Evolutionary conservation across 2,888 invertebrate species (phyloP), one percentile per base, ranked within the genome.

Genomic region (Leptinotarsa haldemani): DNA sequence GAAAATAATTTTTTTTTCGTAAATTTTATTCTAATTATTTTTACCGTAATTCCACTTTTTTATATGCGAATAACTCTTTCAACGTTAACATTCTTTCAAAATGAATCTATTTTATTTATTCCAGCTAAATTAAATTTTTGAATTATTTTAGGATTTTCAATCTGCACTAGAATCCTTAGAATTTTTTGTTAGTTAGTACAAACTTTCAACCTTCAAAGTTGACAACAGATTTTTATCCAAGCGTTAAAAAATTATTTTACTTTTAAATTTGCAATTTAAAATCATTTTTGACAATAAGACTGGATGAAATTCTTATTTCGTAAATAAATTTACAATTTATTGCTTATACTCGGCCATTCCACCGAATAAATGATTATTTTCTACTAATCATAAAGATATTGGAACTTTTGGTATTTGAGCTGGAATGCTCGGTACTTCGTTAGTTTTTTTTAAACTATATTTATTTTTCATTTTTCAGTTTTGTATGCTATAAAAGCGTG

Each of bases 191-290:
- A 90, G 89, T 90, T 90, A 90, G 78, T 40, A 1, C 74, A 90
- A 90, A 90, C 90, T 90, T 88, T 88, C 89, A 91, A 87, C 90
- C 89, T 91, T 91, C 90, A 91, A 91, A 91, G 90, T 89, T 91
- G 86, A 88, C 84, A 88, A 90, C 90, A 90, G 88, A 88, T 86
- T 86, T 86, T 86, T 73, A 85, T 89, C 89, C 90, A 91, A 90
- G 89, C 89, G 89, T 90, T 90, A 90, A 90, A 73, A 71, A 72
- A 66, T 69, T 71, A 84, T 88, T 88, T 88, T 85, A 85, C 85
- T 87, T 87, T 87, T 86, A 91, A 90, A 91, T 89, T 91, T 91
- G 90, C 91, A 91, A 89, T 91, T 90, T 91, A 89, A 90, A n/a
- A n/a, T n/a, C n/a, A n/a, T n/a, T n/a, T n/a, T n/a, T n/a, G n/a